These are phyloP conservation scores for Nothura maculosa DNA, from an alignment of 2,797 vertebrate species.

Conservation along the genomic window DNA sequence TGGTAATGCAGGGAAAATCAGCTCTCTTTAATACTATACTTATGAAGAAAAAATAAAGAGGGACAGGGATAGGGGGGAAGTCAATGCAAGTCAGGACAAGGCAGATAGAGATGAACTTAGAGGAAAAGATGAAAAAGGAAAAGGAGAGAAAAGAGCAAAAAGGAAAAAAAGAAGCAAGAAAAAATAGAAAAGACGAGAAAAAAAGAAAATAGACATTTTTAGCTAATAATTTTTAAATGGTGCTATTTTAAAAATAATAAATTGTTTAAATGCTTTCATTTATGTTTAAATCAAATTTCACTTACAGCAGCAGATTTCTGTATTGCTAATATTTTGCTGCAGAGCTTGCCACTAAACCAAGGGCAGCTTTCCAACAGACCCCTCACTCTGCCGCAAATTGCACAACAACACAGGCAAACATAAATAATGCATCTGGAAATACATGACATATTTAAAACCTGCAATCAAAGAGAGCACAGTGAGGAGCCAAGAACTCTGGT, in stretches of 20 bases:
- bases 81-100: not conserved
- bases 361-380: conserved; percentile 56
- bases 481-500: conserved; percentile 7
- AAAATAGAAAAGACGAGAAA: rapidly evolving
- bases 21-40: not conserved
- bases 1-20: not conserved
- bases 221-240: not conserved
- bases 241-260: not conserved
- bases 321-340: conserved; percentile 76
- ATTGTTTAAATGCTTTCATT: not conserved
- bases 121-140: not conserved
- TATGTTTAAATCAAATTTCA: conserved; percentile 56
- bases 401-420: conserved; percentile 68
- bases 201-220: not conserved
- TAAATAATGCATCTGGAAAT: conserved; percentile 66
- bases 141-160: not conserved
- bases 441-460: conserved; percentile 46
- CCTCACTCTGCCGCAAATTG: conserved; percentile 73
- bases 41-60: not conserved
- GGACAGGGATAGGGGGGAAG: not conserved
- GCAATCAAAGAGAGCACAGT: conserved; percentile 33
- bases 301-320: conserved; percentile 59
- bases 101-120: not conserved
- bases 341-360: conserved; percentile 55
- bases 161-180: not conserved